Percentiles rank a stretch among this genome's conserved stretches.
These are phyloP conservation scores for Trialeurodes vaporariorum DNA, from an alignment of 1,140 invertebrate genomes.

Conservation along the genomic window DNA sequence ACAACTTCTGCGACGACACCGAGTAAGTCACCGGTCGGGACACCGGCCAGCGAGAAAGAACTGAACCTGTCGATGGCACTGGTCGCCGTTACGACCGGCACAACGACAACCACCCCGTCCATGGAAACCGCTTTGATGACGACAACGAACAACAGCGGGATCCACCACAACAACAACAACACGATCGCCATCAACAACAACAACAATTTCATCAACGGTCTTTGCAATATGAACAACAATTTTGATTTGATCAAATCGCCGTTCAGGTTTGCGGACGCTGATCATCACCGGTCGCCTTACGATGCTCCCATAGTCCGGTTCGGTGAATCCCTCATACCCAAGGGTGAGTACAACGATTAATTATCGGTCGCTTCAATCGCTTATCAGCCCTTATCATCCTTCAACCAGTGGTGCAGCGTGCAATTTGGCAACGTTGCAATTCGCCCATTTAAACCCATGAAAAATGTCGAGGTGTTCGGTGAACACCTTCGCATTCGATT, in stretches of 20 bases:
- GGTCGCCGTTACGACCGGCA: not conserved
- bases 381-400: too few species aligned
- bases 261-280: conserved; percentile 65
- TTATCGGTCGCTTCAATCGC: too few species aligned
- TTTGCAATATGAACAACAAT: conserved; percentile 37
- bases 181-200: conserved; percentile 22
- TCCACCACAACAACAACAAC: conserved; percentile 21
- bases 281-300: conserved; percentile 53
- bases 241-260: conserved; percentile 51
- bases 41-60: not conserved
- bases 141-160: conserved; percentile 4
- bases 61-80: conserved; percentile 1
- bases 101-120: conserved; percentile 26
- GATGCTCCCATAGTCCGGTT: conserved; percentile 29
- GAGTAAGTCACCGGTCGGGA: not conserved
- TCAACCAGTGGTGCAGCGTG: too few species aligned
- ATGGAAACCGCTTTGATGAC: conserved; percentile 19
- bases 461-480: too few species aligned
- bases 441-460: too few species aligned
- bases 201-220: conserved; percentile 24
- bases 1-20: not conserved
- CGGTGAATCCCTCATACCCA: conserved; percentile 76
- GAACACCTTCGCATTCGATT: too few species aligned
- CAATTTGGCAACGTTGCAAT: too few species aligned
- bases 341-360: too few species aligned